Evolutionary conservation across 30 jellyfish, hydroid and myxozoan genomes (phyloP).

Genomic region (Clytia hemisphaerica): DNA sequence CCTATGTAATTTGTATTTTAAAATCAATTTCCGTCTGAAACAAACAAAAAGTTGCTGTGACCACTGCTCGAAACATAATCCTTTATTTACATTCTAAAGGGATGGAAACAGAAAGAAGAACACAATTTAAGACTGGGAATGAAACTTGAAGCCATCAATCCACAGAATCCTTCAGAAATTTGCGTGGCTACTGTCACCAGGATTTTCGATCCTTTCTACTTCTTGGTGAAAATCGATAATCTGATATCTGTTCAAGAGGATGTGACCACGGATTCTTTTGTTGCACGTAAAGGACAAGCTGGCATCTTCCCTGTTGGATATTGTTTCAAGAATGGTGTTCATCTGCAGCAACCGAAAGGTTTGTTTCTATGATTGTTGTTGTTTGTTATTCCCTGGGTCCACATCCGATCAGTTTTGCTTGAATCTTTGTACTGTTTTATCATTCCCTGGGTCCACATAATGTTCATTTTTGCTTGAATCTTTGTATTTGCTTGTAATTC

Average conservation of each 20-base stretch:
- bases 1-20: too few relatives aligned
- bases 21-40: too few relatives aligned
- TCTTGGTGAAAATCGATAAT: slow-evolving; percentile 81
- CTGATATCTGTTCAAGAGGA: slow-evolving; percentile 70
- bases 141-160: slow-evolving; percentile 95
- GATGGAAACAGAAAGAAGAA: slow-evolving; percentile 20
- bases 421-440: too few relatives aligned
- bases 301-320: slow-evolving; percentile 91
- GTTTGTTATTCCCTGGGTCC: too few relatives aligned
- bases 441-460: too few relatives aligned
- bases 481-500: too few relatives aligned
- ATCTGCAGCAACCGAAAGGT: slow-evolving; percentile 88
- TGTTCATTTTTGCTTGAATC: too few relatives aligned
- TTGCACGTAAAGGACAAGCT: slow-evolving; percentile 56
- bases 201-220: slow-evolving; percentile 57
- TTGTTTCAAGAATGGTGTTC: slow-evolving; percentile 63
- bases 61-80: too few relatives aligned
- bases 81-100: slow-evolving; percentile 4
- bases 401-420: too few relatives aligned
- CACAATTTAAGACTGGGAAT: slow-evolving; percentile 74
- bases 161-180: slow-evolving; percentile 66
- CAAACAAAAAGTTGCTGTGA: too few relatives aligned
- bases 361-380: background rate
- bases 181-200: slow-evolving; percentile 93
- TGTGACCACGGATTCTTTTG: slow-evolving; percentile 62